Evolutionary conservation across 1,140 invertebrate species (phyloP).

Genomic region (Drosophila kepulauana): DNA sequence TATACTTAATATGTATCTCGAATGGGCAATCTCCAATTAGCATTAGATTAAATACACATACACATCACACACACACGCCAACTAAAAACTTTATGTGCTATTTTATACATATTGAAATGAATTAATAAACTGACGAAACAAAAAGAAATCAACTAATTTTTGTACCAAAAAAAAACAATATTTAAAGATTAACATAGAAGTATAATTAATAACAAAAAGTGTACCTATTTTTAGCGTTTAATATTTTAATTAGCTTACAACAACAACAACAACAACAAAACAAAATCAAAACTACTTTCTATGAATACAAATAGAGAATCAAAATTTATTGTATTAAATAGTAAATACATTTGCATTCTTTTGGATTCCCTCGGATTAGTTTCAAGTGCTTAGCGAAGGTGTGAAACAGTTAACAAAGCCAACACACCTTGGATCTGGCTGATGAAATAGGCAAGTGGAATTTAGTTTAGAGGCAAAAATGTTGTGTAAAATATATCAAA

Average conservation of each 20-base stretch:
- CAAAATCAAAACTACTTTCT: constrained; percentile 41
- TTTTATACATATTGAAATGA: constrained; percentile 55
- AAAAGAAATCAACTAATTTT: constrained; percentile 60
- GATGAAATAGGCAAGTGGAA: neutral
- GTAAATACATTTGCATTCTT: constrained; percentile 8
- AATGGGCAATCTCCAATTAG: constrained; percentile 71
- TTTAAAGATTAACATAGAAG: constrained; percentile 27
- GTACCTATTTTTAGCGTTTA: constrained; percentile 63
- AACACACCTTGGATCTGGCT: neutral
- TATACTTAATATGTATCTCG: constrained; percentile 57
- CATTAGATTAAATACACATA: constrained; percentile 41
- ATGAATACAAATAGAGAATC: constrained; percentile 49
- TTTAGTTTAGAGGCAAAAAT: too few relatives aligned
- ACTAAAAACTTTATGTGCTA: constrained; percentile 60
- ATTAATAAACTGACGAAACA: constrained; percentile 23
- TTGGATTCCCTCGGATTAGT: neutral
- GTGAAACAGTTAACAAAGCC: neutral
- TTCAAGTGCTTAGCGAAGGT: neutral
- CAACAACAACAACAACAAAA: constrained; percentile 16
- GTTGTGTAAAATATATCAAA: too few relatives aligned
- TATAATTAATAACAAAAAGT: constrained; percentile 42
- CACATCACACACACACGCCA: constrained; percentile 47
- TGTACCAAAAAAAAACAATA: constrained; percentile 67
- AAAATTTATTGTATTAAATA: constrained; percentile 49
- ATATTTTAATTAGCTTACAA: constrained; percentile 54